Percentiles rank a stretch among this genome's conserved stretches.
These are phyloP conservation scores for Drosophila antonietae DNA, from an alignment of 2,888 invertebrate genomes.

Conservation along the genomic window DNA sequence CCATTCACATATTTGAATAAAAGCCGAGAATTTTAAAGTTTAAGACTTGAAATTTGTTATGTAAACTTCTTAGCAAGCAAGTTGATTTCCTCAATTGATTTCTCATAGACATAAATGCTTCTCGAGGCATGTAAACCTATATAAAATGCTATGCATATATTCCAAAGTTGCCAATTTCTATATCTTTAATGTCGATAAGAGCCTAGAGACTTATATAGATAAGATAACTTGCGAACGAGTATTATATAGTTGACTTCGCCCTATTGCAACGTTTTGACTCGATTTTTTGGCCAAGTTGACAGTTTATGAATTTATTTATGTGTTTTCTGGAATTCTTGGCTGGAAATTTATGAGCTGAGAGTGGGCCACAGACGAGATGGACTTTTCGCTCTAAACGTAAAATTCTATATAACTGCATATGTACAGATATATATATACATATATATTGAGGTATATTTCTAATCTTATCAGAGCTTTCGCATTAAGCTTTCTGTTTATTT, in stretches of 20 bases:
- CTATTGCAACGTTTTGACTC: neutral
- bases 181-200: too few species aligned
- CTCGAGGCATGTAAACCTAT: too few species aligned
- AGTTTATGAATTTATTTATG: slow-evolving; percentile 5
- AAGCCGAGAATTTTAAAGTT: neutral
- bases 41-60: neutral
- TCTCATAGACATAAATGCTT: too few species aligned
- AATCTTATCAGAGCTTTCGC: slow-evolving; percentile 43
- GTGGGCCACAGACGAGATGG: slow-evolving; percentile 3
- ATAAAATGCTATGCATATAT: too few species aligned
- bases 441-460: slow-evolving; percentile 29
- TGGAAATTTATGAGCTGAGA: slow-evolving; percentile 6
- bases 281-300: slow-evolving; percentile 8
- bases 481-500: slow-evolving; percentile 35
- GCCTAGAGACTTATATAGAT: neutral
- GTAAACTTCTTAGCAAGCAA: neutral
- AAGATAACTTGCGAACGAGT: neutral
- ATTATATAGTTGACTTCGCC: neutral
- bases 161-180: too few species aligned
- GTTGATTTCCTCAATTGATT: too few species aligned
- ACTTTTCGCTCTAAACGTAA: slow-evolving; percentile 9
- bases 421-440: too few species aligned
- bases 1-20: too few species aligned
- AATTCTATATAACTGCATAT: neutral
- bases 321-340: slow-evolving; percentile 6